Evolutionary conservation across 2,113 vertebrate genomes (phyloP), one percentile per base, ranked within the genome.

Genomic region (Solea senegalensis): DNA sequence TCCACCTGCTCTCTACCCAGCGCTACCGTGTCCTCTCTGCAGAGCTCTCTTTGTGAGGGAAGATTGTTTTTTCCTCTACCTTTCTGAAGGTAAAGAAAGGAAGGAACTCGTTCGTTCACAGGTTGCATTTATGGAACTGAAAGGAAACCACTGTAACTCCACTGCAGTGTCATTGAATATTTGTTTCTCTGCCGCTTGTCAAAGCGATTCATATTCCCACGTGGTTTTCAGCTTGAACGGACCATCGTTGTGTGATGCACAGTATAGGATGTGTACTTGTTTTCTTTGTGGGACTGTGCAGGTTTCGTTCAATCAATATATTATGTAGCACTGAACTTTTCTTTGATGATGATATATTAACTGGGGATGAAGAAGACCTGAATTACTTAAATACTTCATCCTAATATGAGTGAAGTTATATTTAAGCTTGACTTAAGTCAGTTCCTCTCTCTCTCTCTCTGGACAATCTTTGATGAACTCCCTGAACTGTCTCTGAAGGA

Each of bases 71-170:
- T 74, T 67, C 72, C 73, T 74, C 61, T 40, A 66, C 60, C 65
- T 82, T 68, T 85, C 70, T 77, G 48, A 80, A 84, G 81, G 72
- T n/a, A n/a, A n/a, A n/a, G n/a, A n/a, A n/a, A n/a, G 65, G 84
- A 84, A 86, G 71, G 69, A 89, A 65, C 65, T 65, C 56, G 26
- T 72, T 72, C 65, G 79, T 87, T 88, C 69, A 80, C 56, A 65
- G 67, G 71, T 76, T 77, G 59, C 78, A 73, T 86, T 83, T 66
- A 80, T 73, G 78, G 52, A 81, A 69, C 59, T 79, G 70, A 77
- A 87, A 87, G 78, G 80, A 83, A 64, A 48, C 64, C 5, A 44
- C 64, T 5, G n/a, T 72, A 70, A 82, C 76, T 77, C 2, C 4
- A 76, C 82, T 66, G 69, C 66, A 57, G 84, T 70, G 57, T 71